Base-by-base conservation (phyloP, 2,797 vertebrate species). In the Lycodopsis pacificus region DNA sequence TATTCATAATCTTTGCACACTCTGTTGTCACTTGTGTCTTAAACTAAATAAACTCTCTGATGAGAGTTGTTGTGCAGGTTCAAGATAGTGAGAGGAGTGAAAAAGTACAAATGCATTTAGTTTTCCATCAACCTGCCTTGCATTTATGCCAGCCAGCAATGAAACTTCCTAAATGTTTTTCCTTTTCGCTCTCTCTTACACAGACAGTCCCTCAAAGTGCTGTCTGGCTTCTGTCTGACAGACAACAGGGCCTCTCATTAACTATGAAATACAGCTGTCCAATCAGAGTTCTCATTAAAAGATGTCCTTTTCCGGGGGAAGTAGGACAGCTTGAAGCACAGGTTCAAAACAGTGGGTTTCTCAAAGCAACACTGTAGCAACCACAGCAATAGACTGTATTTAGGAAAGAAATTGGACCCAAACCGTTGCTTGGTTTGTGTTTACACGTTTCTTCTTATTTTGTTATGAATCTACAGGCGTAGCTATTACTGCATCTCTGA, bases 221-320 rank as follows among this genome's bases (percentile, higher is more conserved):
- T 80, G 82, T 38, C 71, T 64, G 66, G 72, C 62, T 73, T 83
- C 71, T 54, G 72, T 68, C 84, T 84, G 69, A 81, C 79, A 87
- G 81, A 68, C 84, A 87, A 82, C 83, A 79, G 53, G 75, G 71
- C 42, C 71, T 65, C 85, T 90, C 32, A 46, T 89, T 90, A 88
- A 76, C 72, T 73, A 74, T 80, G 68, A 80, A 79, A 86, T 65
- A 51, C 64, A 40, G 65, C 71, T 66, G 80, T 86, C 88, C 90
- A 91, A 91, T 92, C 86, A 91, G 67, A 83, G 75, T 20, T 65
- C 86, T 89, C 80, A 85, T 91, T 90, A 88, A 91, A 89, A 89
- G 73, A 69, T 54, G 79, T 69, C 73, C 83, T 80, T 87, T 86
- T 86, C 71, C 49, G 71, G 81, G 53, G 59, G 48, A 86, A 75